Percentiles rank a stretch among this genome's conserved stretches.
Evolutionary conservation across 2,113 vertebrate species (phyloP).

Genomic region (Halcyon malimbica): DNA sequence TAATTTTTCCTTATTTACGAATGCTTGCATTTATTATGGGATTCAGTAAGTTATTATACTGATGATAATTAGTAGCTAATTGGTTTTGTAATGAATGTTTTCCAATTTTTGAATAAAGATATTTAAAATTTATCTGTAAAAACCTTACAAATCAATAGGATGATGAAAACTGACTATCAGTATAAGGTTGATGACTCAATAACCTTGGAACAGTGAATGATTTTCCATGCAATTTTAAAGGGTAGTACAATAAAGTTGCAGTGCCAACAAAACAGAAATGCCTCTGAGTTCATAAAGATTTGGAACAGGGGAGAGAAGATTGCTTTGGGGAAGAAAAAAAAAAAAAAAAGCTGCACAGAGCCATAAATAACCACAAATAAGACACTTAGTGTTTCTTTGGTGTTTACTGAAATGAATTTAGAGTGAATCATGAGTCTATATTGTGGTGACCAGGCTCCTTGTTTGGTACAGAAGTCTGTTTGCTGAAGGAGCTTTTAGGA

Average conservation of each 20-base stretch:
- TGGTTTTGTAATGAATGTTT: neutral
- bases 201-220: neutral
- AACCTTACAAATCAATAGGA: neutral
- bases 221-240: slow-evolving; percentile 39
- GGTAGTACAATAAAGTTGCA: neutral
- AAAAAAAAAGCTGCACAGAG: neutral
- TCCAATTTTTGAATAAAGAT: neutral
- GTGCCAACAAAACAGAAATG: neutral
- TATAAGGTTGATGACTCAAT: neutral
- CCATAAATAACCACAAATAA: slow-evolving; percentile 7
- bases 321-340: neutral
- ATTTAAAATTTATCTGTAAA: neutral
- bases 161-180: neutral
- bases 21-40: neutral
- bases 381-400: neutral
- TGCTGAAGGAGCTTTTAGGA: neutral
- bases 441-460: neutral
- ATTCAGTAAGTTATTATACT: neutral
- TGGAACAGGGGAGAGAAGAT: neutral
- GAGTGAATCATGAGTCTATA: neutral
- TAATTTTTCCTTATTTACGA: neutral
- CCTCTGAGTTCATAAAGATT: neutral
- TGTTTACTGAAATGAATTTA: slow-evolving; percentile 5
- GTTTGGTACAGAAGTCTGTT: neutral
- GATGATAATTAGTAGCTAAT: neutral